Conservation (phyloP, 2,797 vertebrate species). For the Galaxias olidus region DNA sequence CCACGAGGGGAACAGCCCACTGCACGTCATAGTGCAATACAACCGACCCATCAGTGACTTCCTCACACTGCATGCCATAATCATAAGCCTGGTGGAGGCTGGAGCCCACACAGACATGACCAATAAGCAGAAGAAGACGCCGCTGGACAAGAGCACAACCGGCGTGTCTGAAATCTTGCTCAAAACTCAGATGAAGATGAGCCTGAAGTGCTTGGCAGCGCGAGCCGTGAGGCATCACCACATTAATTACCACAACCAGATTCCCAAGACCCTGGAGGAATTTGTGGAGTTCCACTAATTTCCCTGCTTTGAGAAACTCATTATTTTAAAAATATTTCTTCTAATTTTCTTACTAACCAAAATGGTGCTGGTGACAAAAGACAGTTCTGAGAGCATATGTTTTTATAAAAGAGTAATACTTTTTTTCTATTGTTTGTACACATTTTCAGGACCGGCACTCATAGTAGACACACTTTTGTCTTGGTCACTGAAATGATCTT, state of each 20-base stretch:
- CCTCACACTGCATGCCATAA: conserved; percentile 95
- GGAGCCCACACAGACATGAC: conserved; percentile 98
- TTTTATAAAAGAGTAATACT: conserved; percentile 34
- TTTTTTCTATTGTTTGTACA: conserved; percentile 40
- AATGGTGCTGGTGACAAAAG: conserved; percentile 29
- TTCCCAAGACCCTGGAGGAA: conserved; percentile 94
- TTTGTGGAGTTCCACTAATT: conserved; percentile 96
- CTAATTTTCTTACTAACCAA: conserved; percentile 43
- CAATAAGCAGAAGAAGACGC: conserved; percentile 97
- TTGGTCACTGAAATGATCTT: background rate
- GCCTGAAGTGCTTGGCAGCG: conserved; percentile 97
- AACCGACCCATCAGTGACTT: conserved; percentile 99
- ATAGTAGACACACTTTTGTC: background rate
- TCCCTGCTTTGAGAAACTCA: conserved; percentile 27
- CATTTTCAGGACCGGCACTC: conserved; percentile 30
- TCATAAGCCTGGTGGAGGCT: conserved; percentile 94
- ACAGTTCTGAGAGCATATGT: conserved; percentile 16
- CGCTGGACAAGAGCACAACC: conserved; percentile 94
- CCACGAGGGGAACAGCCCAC: conserved; percentile 89
- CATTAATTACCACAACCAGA: conserved; percentile 94
- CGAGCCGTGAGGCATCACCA: conserved; percentile 90
- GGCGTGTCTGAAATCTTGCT: conserved; percentile 97
- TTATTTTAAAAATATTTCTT: conserved; percentile 40
- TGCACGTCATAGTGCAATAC: conserved; percentile 97
- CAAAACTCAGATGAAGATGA: conserved; percentile 99